Conservation (phyloP, 2,888 invertebrate genomes). For the Agrotis segetum region DNA sequence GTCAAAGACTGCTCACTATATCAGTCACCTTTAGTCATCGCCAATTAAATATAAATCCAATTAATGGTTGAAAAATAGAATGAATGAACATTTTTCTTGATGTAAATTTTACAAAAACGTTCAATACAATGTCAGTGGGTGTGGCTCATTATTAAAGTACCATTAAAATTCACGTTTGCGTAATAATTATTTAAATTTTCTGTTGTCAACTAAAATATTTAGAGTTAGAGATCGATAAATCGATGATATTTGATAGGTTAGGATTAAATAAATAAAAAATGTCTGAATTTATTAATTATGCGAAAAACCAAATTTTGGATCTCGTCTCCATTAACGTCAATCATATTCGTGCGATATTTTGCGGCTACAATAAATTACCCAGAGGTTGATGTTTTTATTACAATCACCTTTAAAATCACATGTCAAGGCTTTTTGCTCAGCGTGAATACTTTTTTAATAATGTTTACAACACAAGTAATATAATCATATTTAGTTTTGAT, state of each 20-base stretch:
- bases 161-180: conserved; percentile 23
- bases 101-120: conserved; percentile 8
- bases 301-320: conserved; percentile 34
- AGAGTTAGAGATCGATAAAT: conserved; percentile 16
- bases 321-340: conserved; percentile 33
- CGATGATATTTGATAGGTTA: conserved; percentile 7
- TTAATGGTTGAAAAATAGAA: conserved; percentile 5
- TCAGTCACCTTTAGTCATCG: background rate
- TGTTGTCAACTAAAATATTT: conserved; percentile 29
- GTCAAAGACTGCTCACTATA: background rate
- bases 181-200: conserved; percentile 49
- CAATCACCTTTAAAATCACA: conserved; percentile 45
- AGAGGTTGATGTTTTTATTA: conserved; percentile 49
- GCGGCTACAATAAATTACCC: conserved; percentile 57
- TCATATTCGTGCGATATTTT: conserved; percentile 46
- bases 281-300: conserved; percentile 14
- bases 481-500: conserved; percentile 22
- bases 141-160: conserved; percentile 23
- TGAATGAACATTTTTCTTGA: conserved; percentile 37
- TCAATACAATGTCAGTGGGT: conserved; percentile 23
- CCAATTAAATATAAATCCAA: background rate
- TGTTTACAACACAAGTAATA: conserved; percentile 20
- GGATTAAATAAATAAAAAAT: conserved; percentile 34
- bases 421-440: conserved; percentile 57
- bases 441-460: conserved; percentile 37